Conservation (phyloP, 1,140 invertebrate genomes). For the Leucophenga varia region DNA sequence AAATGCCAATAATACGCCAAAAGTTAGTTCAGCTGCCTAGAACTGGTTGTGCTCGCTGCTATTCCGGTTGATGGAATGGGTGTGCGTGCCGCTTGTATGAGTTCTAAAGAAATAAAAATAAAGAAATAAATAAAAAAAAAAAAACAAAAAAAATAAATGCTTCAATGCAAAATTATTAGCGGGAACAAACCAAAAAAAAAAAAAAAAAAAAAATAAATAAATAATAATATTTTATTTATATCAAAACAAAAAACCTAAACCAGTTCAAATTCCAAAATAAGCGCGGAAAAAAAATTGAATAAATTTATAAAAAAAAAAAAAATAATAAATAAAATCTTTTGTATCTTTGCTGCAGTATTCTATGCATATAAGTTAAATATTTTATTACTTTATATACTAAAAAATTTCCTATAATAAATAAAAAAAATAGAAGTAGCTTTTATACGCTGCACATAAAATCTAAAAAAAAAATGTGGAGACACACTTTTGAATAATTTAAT, state of each 20-base stretch:
- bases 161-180: conserved; percentile 12
- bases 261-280: neutral
- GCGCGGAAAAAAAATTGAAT: too few species aligned
- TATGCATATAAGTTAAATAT: conserved; percentile 31
- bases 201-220: conserved; percentile 10
- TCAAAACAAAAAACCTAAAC: conserved; percentile 3
- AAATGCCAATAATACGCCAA: conserved; percentile 23
- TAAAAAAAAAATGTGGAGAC: too few species aligned
- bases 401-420: conserved; percentile 8
- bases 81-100: conserved; percentile 50
- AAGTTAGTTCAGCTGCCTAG: conserved; percentile 45
- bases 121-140: conserved; percentile 28
- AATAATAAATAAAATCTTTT: conserved; percentile 34
- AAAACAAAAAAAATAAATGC: conserved; percentile 9
- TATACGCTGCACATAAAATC: too few species aligned
- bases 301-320: too few species aligned
- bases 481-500: too few species aligned
- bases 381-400: conserved; percentile 14
- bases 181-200: conserved; percentile 26
- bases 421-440: too few species aligned
- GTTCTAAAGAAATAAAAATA: conserved; percentile 10
- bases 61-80: conserved; percentile 52
- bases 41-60: conserved; percentile 53
- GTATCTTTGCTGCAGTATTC: conserved; percentile 53
- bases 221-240: neutral